Conservation (phyloP, 2,797 vertebrate species). For the Scomberomorus guttatus region DNA sequence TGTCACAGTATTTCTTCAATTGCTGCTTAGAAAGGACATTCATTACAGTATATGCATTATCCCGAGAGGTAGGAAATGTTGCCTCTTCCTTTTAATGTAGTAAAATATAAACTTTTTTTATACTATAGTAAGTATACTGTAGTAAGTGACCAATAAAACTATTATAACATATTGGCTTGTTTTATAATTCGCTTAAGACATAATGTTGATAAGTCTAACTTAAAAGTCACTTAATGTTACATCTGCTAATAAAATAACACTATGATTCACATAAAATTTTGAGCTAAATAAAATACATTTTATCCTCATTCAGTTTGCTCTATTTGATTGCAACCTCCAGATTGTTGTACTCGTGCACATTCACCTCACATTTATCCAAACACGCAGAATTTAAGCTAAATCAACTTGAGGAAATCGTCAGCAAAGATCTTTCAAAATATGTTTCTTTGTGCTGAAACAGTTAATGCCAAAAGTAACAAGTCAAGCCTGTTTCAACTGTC, state of each 20-base stretch:
- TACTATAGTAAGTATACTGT: no score
- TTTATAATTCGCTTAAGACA: background rate
- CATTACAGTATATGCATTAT: no score
- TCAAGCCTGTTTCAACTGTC: slow-evolving; percentile 16
- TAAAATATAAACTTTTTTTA: no score
- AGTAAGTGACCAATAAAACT: background rate
- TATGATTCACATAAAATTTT: background rate
- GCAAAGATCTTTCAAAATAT: slow-evolving; percentile 8
- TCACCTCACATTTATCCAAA: background rate
- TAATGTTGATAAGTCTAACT: background rate
- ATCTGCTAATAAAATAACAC: background rate
- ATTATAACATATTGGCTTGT: background rate
- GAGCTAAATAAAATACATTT: background rate
- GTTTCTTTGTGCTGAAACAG: background rate
- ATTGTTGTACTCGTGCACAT: background rate
- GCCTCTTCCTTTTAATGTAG: no score
- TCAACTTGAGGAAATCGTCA: background rate
- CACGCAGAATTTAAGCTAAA: background rate
- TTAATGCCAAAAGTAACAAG: background rate
- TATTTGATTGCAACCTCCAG: background rate
- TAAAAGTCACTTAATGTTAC: background rate
- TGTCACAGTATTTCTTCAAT: no score
- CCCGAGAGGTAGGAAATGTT: no score
- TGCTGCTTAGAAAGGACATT: no score
- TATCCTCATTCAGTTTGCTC: background rate